phyloP scores from a whole-genome alignment of 2,797 vertebrate species.

The Enteromius afrohamiltoni region DNA sequence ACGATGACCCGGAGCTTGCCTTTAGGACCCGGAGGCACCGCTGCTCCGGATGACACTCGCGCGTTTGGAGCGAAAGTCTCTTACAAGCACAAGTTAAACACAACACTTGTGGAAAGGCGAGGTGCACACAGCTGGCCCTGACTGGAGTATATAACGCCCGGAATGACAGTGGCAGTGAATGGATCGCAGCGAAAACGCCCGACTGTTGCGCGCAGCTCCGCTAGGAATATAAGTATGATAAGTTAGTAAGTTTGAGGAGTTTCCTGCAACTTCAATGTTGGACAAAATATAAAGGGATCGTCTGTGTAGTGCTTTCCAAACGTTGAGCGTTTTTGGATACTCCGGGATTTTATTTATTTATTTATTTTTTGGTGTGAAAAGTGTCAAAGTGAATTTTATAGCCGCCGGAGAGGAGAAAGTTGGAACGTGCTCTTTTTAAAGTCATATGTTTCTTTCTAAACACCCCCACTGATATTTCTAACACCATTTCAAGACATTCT shows the following conservation, averaged over 20 bases:
- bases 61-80: conserved; percentile 38
- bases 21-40: conserved; percentile 64
- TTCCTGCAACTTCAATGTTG: conserved; percentile 16
- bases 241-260: conserved; percentile 9
- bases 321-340: not conserved
- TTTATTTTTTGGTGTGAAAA: not conserved
- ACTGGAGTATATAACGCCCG: not conserved
- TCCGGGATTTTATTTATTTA: not conserved
- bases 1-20: conserved; percentile 43
- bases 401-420: conserved; percentile 52
- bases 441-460: conserved; percentile 57
- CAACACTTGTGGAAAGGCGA: conserved; percentile 50
- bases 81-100: conserved; percentile 56
- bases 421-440: conserved; percentile 59
- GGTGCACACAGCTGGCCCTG: conserved; percentile 11
- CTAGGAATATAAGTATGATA: conserved; percentile 4
- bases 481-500: conserved; percentile 46
- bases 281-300: not conserved
- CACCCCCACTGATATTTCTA: conserved; percentile 57
- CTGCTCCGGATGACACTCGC: conserved; percentile 42
- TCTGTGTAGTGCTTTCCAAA: not conserved
- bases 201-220: conserved; percentile 16
- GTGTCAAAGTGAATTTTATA: conserved; percentile 26
- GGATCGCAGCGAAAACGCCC: conserved; percentile 23
- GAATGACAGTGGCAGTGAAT: conserved; percentile 11